Percentiles rank a stretch among this genome's conserved stretches.
Conservation (phyloP, 2,888 invertebrate genomes). For the Microchrysa polita region DNA sequence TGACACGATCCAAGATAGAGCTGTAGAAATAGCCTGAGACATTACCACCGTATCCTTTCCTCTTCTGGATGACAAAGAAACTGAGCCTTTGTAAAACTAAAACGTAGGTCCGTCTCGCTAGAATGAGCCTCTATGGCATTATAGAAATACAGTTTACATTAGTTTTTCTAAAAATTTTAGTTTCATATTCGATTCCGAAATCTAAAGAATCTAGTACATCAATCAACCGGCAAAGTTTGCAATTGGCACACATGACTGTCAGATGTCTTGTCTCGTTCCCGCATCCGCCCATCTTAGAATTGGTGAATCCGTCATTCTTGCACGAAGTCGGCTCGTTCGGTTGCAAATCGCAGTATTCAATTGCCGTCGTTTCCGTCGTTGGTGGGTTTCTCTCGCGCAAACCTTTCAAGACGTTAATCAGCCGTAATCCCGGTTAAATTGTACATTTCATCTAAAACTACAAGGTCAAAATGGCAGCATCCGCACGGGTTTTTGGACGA, state of each 20-base stretch:
- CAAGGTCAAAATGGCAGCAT: slow-evolving; percentile 68
- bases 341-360: slow-evolving; percentile 1
- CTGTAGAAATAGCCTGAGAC: too few species aligned
- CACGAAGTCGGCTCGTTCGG: not conserved
- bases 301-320: slow-evolving; percentile 9
- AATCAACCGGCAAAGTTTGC: not conserved
- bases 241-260: slow-evolving; percentile 6
- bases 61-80: too few species aligned
- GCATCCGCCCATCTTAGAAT: too few species aligned
- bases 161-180: too few species aligned
- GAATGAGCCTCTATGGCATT: too few species aligned
- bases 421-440: not conserved
- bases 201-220: slow-evolving; percentile 23
- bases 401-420: not conserved
- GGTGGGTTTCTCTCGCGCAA: slow-evolving; percentile 3
- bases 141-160: too few species aligned
- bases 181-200: too few species aligned
- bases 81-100: too few species aligned
- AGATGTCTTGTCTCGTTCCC: slow-evolving; percentile 12
- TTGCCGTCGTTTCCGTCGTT: slow-evolving; percentile 23
- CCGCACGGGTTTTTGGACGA: slow-evolving; percentile 69
- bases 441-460: slow-evolving; percentile 46
- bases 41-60: too few species aligned
- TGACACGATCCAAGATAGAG: too few species aligned
- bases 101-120: too few species aligned